These are phyloP conservation scores for Lathamus discolor DNA, from an alignment of 2,113 vertebrate species.

Conservation along the genomic window DNA sequence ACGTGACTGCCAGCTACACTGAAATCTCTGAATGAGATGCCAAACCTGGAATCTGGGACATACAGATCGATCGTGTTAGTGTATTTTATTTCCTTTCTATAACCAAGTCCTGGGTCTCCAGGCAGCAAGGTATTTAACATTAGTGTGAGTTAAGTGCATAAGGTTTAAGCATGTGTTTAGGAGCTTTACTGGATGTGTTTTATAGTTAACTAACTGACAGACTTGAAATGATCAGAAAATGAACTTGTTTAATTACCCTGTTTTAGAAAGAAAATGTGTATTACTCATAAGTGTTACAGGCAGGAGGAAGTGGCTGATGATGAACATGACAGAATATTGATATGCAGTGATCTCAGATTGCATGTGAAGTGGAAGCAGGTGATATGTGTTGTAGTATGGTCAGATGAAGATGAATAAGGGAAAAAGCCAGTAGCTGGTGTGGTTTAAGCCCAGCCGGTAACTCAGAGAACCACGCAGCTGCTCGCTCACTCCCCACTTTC, in stretches of 20 bases:
- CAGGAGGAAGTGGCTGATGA: background rate
- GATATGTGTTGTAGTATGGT: background rate
- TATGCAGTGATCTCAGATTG: background rate
- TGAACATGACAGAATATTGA: background rate
- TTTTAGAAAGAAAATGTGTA: background rate
- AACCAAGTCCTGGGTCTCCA: background rate
- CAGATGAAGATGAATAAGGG: background rate
- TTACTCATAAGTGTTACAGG: background rate
- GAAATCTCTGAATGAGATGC: background rate
- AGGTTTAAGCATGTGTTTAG: background rate
- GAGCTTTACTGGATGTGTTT: background rate
- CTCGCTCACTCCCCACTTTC: no score
- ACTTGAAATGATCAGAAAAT: background rate
- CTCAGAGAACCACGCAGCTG: no score
- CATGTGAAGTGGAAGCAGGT: background rate
- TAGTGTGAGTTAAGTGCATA: background rate
- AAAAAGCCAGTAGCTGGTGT: background rate
- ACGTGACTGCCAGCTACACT: accelerated
- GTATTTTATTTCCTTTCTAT: background rate
- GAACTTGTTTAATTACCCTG: background rate
- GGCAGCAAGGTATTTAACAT: background rate
- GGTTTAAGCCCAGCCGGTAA: no score
- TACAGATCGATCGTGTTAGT: background rate
- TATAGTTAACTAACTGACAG: background rate
- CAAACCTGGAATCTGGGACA: background rate